phyloP scores from a whole-genome alignment of 2,888 invertebrate species.

The Tuberolachnus salignus region DNA sequence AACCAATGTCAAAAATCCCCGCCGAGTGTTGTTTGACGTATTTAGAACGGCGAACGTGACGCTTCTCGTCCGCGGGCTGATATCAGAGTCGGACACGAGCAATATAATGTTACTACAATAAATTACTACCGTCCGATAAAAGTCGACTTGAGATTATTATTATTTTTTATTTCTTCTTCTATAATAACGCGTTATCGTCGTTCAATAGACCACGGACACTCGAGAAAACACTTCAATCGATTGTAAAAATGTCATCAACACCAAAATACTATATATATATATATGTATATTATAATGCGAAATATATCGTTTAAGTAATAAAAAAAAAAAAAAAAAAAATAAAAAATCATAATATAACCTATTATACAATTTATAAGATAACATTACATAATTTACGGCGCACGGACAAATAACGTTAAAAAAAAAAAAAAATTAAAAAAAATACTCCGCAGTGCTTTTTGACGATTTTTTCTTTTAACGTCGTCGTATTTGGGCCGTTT shows the following conservation, averaged over 20 bases:
- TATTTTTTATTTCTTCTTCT: neutral
- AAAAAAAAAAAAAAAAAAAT: no score
- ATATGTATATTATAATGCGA: no score
- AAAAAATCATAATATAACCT: no score
- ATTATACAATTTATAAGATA: no score
- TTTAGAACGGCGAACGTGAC: conserved; percentile 44
- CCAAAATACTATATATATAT: no score
- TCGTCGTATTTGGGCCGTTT: no score
- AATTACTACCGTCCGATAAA: neutral
- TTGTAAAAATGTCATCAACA: neutral
- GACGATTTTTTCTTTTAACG: no score
- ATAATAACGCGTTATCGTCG: neutral
- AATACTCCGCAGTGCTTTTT: no score
- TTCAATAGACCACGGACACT: neutral
- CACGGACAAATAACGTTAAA: no score
- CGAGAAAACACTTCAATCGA: neutral
- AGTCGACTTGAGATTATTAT: neutral
- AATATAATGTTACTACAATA: conserved; percentile 3
- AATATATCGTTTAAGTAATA: no score
- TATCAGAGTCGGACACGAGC: neutral
- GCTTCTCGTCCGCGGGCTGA: neutral
- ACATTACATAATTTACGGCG: no score
- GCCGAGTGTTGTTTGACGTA: conserved; percentile 31
- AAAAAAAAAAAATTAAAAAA: no score
- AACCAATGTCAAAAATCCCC: conserved; percentile 24